Evolutionary conservation across 2,888 invertebrate genomes (phyloP).

Genomic region (Lepidonotus clava): DNA sequence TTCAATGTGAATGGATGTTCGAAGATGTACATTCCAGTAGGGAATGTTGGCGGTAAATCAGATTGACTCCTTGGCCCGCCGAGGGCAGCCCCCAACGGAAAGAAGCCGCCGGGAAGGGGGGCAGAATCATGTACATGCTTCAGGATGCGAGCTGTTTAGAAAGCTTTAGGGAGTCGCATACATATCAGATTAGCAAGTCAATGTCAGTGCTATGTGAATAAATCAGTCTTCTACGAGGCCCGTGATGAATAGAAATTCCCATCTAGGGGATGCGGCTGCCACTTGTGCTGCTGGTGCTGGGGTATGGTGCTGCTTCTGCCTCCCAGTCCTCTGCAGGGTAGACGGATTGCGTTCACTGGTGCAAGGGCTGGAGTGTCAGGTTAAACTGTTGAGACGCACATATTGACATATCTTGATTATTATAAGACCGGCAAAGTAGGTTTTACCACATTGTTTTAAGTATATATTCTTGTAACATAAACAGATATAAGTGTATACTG

Average conservation of each 20-base stretch:
- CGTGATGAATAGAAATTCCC: constrained; percentile 20
- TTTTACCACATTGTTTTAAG: too few species aligned
- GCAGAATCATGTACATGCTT: background rate
- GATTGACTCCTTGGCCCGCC: background rate
- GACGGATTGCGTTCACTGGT: background rate
- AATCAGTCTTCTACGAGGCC: background rate
- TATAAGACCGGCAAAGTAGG: too few species aligned
- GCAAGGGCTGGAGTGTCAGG: background rate
- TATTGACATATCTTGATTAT: too few species aligned
- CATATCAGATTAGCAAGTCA: constrained; percentile 48
- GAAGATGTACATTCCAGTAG: constrained; percentile 27
- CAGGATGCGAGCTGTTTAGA: constrained; percentile 35
- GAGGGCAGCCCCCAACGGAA: constrained; percentile 6
- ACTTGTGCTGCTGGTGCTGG: background rate
- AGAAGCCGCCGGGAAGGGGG: background rate
- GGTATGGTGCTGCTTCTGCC: too few species aligned
- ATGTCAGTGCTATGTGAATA: constrained; percentile 25
- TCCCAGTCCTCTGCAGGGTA: too few species aligned
- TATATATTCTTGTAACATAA: too few species aligned
- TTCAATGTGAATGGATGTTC: background rate
- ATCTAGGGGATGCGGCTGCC: too few species aligned
- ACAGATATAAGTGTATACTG: too few species aligned
- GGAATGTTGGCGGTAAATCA: constrained; percentile 28
- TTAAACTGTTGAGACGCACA: too few species aligned
- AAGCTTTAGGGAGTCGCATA: constrained; percentile 32